phyloP scores from a whole-genome alignment of 2,797 vertebrate genomes.

The Brachyalestes nurse region DNA sequence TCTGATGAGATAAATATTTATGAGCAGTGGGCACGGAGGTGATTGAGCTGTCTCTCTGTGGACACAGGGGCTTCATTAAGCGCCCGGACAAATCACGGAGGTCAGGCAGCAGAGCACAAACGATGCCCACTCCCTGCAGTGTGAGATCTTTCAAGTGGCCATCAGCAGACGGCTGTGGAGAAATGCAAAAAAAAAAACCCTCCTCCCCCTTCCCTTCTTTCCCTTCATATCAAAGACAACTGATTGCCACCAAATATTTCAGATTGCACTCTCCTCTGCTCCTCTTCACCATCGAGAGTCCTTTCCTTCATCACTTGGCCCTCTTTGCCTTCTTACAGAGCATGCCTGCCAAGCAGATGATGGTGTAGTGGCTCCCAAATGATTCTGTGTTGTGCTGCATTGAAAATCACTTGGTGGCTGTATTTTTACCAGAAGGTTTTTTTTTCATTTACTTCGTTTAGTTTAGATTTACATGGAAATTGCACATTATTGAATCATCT shows the following conservation, averaged over 20 bases:
- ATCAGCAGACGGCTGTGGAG: constrained; percentile 45
- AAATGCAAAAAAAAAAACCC: constrained; percentile 41
- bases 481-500: background rate
- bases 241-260: constrained; percentile 60
- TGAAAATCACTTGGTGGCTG: constrained; percentile 6
- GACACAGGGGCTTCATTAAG: constrained; percentile 60
- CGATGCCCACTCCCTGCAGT: constrained; percentile 25
- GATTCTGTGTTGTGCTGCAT: constrained; percentile 15
- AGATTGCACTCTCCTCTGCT: constrained; percentile 51
- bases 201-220: constrained; percentile 20
- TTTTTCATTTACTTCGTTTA: background rate
- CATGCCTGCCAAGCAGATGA: constrained; percentile 38
- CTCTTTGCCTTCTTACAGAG: constrained; percentile 41
- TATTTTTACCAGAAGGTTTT: background rate
- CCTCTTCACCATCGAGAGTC: constrained; percentile 55
- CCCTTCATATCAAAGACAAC: constrained; percentile 56
- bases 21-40: constrained; percentile 49
- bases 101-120: constrained; percentile 44
- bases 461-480: background rate
- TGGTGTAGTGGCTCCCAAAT: constrained; percentile 34
- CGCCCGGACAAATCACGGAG: constrained; percentile 49
- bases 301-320: constrained; percentile 42
- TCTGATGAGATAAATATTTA: constrained; percentile 65
- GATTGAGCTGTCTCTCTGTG: constrained; percentile 58
- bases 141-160: constrained; percentile 51